Percentiles rank a stretch among this genome's conserved stretches.
These are phyloP conservation scores for Yponomeuta malinellus DNA, from an alignment of 2,888 invertebrate species.

Conservation along the genomic window DNA sequence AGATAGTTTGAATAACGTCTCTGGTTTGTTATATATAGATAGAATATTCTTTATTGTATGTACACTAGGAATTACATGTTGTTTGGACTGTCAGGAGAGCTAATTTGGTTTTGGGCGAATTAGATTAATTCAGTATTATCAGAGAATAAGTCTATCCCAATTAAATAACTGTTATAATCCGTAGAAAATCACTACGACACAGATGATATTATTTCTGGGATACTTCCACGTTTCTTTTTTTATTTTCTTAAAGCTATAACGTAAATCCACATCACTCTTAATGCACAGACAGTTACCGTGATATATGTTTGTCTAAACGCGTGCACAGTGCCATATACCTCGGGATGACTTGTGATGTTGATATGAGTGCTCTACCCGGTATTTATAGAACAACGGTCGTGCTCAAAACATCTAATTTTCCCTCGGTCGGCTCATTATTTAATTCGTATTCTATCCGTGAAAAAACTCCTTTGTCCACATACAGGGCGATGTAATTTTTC, in stretches of 20 bases:
- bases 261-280: slow-evolving; percentile 1
- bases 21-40: too few relatives aligned
- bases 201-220: neutral
- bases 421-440: slow-evolving; percentile 48
- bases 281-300: neutral
- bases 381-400: slow-evolving; percentile 48
- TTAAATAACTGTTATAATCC: neutral
- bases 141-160: too few relatives aligned
- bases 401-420: slow-evolving; percentile 57
- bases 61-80: too few relatives aligned
- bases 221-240: neutral
- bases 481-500: slow-evolving; percentile 23
- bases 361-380: slow-evolving; percentile 34
- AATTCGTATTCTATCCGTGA: slow-evolving; percentile 46
- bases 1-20: too few relatives aligned
- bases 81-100: too few relatives aligned
- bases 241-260: neutral
- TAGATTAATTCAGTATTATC: too few relatives aligned
- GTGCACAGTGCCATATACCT: neutral
- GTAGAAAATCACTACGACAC: neutral
- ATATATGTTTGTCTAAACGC: slow-evolving; percentile 5
- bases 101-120: too few relatives aligned
- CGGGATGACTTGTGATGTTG: slow-evolving; percentile 13
- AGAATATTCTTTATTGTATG: too few relatives aligned
- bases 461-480: slow-evolving; percentile 29